phyloP scores from a whole-genome alignment of 2,113 vertebrate genomes.

The Egretta garzetta region DNA sequence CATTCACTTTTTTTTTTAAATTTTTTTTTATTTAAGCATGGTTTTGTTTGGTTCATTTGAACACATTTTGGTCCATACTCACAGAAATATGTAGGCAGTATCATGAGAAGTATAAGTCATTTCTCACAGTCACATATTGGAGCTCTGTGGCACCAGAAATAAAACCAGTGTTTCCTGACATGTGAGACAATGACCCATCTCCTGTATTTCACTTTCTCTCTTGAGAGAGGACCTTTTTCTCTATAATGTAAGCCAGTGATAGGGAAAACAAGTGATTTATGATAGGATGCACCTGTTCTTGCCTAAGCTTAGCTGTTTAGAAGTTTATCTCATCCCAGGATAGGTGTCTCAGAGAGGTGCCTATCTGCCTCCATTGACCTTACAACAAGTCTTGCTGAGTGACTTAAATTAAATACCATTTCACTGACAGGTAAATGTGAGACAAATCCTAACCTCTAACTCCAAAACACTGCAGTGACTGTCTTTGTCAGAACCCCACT shows the following conservation, averaged over 20 bases:
- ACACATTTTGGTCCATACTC: not conserved
- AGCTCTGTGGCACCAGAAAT: not conserved
- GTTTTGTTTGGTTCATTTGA: not conserved
- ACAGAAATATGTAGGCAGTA: not conserved
- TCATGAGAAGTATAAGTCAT: not conserved
- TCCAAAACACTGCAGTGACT: not conserved
- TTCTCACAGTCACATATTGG: not conserved
- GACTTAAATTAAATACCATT: not conserved
- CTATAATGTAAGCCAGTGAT: not conserved
- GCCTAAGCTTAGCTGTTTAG: not conserved
- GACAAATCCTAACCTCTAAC: not conserved
- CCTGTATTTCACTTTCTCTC: not conserved
- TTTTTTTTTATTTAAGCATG: not conserved
- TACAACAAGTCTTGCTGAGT: not conserved
- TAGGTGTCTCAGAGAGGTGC: not conserved
- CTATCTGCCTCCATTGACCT: not conserved
- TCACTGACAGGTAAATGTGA: not conserved
- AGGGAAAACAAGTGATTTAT: not conserved
- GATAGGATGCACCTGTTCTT: not conserved
- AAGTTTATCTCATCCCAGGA: not conserved
- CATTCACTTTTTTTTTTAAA: not conserved
- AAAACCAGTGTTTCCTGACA: not conserved
- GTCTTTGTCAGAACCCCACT: not conserved
- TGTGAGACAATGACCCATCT: not conserved
- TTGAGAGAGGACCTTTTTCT: not conserved